phyloP scores from a whole-genome alignment of 2,113 vertebrate genomes.

The Balaeniceps rex region DNA sequence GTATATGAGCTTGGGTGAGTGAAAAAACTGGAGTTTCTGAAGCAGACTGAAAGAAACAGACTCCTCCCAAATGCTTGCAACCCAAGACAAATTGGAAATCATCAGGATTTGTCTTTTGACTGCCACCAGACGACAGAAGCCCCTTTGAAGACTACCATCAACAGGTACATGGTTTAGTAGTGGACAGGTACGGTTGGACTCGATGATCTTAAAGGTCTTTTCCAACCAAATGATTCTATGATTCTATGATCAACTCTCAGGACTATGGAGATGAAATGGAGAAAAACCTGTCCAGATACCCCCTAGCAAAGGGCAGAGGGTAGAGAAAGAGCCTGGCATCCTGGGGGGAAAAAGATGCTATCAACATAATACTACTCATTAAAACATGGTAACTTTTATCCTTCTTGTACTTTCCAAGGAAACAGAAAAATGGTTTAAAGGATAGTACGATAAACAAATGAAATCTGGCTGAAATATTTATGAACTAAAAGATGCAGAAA shows the following conservation, averaged over 20 bases:
- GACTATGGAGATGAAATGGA: not conserved
- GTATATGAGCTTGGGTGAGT: not conserved
- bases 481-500: not conserved
- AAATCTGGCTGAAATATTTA: constrained; percentile 20
- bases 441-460: not conserved
- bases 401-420: not conserved
- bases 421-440: not conserved
- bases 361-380: not conserved
- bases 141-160: not conserved
- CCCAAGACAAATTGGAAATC: not conserved
- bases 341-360: not conserved
- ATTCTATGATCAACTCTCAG: no score
- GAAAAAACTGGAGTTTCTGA: not conserved
- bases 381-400: not conserved
- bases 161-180: no score
- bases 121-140: not conserved
- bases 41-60: not conserved
- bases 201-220: no score
- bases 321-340: not conserved
- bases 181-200: no score
- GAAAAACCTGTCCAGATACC: not conserved
- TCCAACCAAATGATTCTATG: no score
- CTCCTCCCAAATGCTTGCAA: not conserved
- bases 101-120: not conserved
- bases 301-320: not conserved